phyloP scores from a whole-genome alignment of 2,888 invertebrate species.

The Agrotis segetum region DNA sequence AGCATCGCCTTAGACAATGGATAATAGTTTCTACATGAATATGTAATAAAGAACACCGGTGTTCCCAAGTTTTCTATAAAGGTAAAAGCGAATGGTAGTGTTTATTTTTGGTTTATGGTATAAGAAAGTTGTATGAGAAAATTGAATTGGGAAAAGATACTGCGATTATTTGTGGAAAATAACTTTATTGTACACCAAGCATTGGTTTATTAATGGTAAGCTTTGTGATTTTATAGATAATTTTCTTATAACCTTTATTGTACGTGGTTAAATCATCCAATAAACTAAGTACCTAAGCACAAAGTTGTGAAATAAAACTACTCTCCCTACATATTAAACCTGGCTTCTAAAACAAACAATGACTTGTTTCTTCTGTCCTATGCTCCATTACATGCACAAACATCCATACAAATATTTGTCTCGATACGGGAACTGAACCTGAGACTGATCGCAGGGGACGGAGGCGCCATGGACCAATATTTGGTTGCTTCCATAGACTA shows the following conservation, averaged over 20 bases:
- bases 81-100: constrained; percentile 14
- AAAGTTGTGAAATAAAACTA: not conserved
- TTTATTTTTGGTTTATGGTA: constrained; percentile 34
- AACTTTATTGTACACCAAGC: no score
- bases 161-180: not conserved
- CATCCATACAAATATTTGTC: constrained; percentile 48
- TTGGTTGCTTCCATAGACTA: constrained; percentile 8
- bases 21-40: constrained; percentile 67
- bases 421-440: constrained; percentile 49
- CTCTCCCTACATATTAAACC: not conserved
- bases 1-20: constrained; percentile 62
- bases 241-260: no score
- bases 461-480: constrained; percentile 48
- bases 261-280: no score
- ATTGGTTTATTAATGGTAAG: no score
- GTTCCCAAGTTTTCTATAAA: constrained; percentile 23
- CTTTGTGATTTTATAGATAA: no score
- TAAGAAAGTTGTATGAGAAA: constrained; percentile 1
- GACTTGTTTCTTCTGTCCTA: constrained; percentile 30
- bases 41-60: constrained; percentile 55
- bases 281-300: not conserved
- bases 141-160: not conserved
- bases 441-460: constrained; percentile 10
- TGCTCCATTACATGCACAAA: constrained; percentile 57
- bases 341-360: constrained; percentile 9